phyloP scores from a whole-genome alignment of 1,140 invertebrate genomes.

The Lepidurus packardi region DNA sequence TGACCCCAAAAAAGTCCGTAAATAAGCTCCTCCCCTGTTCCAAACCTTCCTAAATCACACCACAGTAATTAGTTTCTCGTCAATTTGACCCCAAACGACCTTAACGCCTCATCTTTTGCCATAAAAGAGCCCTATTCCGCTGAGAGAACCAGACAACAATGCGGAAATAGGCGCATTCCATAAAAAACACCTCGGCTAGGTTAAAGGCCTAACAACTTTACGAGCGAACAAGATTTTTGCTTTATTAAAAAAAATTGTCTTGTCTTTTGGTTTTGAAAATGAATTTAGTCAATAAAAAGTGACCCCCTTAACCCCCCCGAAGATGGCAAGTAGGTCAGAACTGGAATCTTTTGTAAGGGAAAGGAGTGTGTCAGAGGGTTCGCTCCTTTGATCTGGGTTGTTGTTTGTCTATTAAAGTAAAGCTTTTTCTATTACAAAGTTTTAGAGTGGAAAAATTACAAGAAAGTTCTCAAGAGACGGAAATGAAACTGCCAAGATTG shows the following conservation, averaged over 20 bases:
- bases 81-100: background rate
- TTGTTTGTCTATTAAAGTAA: background rate
- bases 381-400: background rate
- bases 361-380: background rate
- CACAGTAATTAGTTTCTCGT: background rate
- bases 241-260: no score
- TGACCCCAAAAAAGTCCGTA: background rate
- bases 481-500: conserved; percentile 4
- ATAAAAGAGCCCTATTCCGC: background rate
- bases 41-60: background rate
- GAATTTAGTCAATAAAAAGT: background rate
- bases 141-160: background rate
- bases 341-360: conserved; percentile 9
- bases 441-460: no score
- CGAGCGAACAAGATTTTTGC: background rate
- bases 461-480: background rate
- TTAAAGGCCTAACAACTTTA: background rate
- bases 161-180: background rate
- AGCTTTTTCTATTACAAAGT: no score
- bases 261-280: background rate
- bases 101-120: background rate
- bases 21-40: background rate
- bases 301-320: conserved; percentile 8
- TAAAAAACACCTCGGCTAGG: background rate
- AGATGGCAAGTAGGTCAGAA: conserved; percentile 2